phyloP scores from a whole-genome alignment of 1,140 invertebrate genomes.

The Drosophila kurseongensis region DNA sequence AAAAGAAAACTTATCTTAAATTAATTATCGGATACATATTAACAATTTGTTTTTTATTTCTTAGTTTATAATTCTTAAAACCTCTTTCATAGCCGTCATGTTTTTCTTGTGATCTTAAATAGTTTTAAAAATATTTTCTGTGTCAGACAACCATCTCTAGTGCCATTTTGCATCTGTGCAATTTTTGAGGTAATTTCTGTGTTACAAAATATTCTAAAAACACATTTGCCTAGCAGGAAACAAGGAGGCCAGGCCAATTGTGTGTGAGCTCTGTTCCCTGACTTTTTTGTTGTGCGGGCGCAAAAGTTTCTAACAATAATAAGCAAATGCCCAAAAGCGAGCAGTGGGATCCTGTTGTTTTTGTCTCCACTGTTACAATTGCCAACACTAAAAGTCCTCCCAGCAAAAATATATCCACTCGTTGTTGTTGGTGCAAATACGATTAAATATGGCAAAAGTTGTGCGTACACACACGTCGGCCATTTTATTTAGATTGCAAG shows the following conservation, averaged over 20 bases:
- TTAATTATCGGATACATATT: too few species aligned
- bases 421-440: constrained; percentile 58
- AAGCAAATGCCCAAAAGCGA: constrained; percentile 77
- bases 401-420: constrained; percentile 20
- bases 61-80: not conserved
- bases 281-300: constrained; percentile 57
- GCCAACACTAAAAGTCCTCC: constrained; percentile 38
- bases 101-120: too few species aligned
- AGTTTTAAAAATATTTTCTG: too few species aligned
- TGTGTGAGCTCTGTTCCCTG: constrained; percentile 20
- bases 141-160: constrained; percentile 50
- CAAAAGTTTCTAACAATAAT: constrained; percentile 80
- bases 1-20: too few species aligned
- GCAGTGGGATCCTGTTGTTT: constrained; percentile 31
- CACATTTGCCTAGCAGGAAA: constrained; percentile 52
- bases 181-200: constrained; percentile 59
- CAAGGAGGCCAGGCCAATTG: constrained; percentile 38
- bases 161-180: constrained; percentile 32
- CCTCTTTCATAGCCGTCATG: too few species aligned
- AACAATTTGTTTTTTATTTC: not conserved
- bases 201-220: constrained; percentile 64
- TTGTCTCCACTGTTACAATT: constrained; percentile 37
- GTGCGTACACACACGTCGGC: constrained; percentile 77
- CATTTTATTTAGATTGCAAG: constrained; percentile 80
- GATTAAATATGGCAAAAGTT: constrained; percentile 83